Percentiles rank a stretch among this genome's conserved stretches.
phyloP scores from a whole-genome alignment of 2,888 invertebrate species.

The Cecidostiba fungosa region DNA sequence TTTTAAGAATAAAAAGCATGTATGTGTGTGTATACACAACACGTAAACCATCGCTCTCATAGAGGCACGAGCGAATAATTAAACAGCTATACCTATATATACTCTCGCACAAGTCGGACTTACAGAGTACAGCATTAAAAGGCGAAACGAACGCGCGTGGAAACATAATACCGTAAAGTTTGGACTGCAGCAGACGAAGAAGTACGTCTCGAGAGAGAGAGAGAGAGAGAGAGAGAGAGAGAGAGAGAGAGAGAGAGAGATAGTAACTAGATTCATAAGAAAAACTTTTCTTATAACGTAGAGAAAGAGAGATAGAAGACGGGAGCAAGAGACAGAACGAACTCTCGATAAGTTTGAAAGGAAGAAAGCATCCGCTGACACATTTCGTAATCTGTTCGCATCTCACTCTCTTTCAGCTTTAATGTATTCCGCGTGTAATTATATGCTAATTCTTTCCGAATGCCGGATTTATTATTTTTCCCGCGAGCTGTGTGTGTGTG shows the following conservation, averaged over 20 bases:
- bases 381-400: not conserved
- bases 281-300: not conserved
- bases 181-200: not conserved
- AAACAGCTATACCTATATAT: not conserved
- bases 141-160: not conserved
- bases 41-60: not conserved
- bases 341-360: not conserved
- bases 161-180: not conserved
- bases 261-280: constrained; percentile 26
- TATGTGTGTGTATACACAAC: not conserved
- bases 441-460: not conserved
- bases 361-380: constrained; percentile 9
- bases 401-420: not conserved
- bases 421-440: not conserved
- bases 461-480: constrained; percentile 1
- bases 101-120: not conserved
- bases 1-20: not conserved
- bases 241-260: too few relatives aligned
- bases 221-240: too few relatives aligned
- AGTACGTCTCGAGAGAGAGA: not conserved
- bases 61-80: not conserved
- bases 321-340: not conserved
- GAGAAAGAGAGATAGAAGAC: not conserved
- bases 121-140: not conserved
- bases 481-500: not conserved